Evolutionary conservation across 2,113 vertebrate genomes (phyloP).

Genomic region (western clawed frog (Xenopus tropicalis)): DNA sequence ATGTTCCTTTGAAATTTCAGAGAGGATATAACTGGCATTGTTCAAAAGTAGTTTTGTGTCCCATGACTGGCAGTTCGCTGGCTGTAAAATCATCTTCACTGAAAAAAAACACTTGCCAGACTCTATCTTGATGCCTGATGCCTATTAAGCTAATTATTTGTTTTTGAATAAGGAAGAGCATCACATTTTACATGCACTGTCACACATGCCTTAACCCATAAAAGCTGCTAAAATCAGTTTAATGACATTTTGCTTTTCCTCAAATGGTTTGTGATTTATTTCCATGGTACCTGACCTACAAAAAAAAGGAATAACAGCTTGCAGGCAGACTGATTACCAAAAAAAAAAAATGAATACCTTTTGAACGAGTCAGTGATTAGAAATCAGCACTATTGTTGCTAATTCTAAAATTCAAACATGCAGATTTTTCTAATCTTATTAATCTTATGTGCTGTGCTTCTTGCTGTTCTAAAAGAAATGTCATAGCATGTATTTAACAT

Average conservation of each 20-base stretch:
- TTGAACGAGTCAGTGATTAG: no score
- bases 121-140: background rate
- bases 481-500: no score
- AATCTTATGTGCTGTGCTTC: no score
- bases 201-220: constrained; percentile 1
- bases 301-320: no score
- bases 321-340: background rate
- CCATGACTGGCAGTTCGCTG: background rate
- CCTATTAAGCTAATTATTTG: background rate
- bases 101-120: constrained; percentile 28
- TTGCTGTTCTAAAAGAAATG: no score
- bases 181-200: constrained; percentile 1
- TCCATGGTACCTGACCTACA: constrained; percentile 20
- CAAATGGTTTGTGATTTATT: constrained; percentile 19
- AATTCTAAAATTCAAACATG: no score
- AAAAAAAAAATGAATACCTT: no score
- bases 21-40: constrained; percentile 17
- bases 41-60: constrained; percentile 12
- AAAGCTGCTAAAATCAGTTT: constrained; percentile 16
- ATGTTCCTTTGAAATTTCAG: constrained; percentile 1
- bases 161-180: constrained; percentile 7
- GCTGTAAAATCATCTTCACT: constrained; percentile 1
- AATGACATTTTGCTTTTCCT: constrained; percentile 14
- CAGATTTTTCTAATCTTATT: no score
- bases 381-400: no score